A percentile compares a stretch with the other conserved stretches of the same genome.
phyloP scores from a whole-genome alignment of 2,797 vertebrate genomes.

The Geotrypetes seraphini region DNA sequence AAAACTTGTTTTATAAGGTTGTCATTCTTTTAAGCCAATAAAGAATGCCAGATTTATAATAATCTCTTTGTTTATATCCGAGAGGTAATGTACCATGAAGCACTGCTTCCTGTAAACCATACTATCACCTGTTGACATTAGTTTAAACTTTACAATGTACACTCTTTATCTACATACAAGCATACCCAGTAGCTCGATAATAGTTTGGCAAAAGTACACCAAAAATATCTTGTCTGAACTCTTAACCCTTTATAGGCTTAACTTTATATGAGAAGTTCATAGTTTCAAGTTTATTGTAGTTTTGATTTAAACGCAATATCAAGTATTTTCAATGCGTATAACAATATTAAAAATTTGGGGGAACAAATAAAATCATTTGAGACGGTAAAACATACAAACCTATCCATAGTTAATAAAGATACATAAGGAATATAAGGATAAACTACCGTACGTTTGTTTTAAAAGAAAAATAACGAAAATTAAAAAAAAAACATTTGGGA shows the following conservation, averaged over 20 bases:
- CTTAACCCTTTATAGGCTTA: not conserved
- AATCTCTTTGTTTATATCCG: constrained; percentile 32
- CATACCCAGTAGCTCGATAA: constrained; percentile 39
- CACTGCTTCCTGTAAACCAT: constrained; percentile 36
- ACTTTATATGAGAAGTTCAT: no score
- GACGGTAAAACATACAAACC: no score
- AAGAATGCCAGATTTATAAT: constrained; percentile 22
- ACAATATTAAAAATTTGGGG: no score
- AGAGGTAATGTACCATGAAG: constrained; percentile 45
- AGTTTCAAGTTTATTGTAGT: no score
- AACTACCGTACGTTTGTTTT: no score
- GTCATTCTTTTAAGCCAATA: constrained; percentile 14
- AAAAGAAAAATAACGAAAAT: no score
- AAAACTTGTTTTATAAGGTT: constrained; percentile 13
- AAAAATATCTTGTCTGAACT: not conserved
- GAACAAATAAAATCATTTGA: no score
- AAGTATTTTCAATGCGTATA: no score
- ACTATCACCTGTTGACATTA: constrained; percentile 38
- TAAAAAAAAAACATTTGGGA: no score
- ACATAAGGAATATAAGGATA: no score
- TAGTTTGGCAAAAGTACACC: constrained; percentile 29
- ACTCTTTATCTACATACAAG: constrained; percentile 16
- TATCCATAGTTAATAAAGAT: no score
- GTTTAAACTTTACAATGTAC: constrained; percentile 23
- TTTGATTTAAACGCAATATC: no score